phyloP scores from a whole-genome alignment of 2,888 invertebrate species.

The Lepidonotus clava region DNA sequence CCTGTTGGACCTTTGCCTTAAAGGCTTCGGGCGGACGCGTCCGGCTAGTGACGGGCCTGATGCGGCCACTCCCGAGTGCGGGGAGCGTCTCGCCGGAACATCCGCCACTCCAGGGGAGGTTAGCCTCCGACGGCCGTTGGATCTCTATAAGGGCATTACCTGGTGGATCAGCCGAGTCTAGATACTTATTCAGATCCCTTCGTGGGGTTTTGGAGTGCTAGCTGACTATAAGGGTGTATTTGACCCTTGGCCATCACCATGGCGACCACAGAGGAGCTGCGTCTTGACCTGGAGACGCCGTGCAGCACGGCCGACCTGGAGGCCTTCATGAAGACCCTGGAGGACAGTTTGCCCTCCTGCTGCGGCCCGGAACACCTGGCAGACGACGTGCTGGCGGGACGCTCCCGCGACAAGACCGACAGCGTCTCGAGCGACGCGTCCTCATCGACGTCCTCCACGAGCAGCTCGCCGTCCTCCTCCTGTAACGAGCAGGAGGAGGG shows the following conservation, averaged over 20 bases:
- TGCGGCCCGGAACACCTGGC: not conserved
- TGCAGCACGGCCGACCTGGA: constrained; percentile 6
- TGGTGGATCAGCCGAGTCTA: no score
- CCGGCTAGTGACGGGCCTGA: not conserved
- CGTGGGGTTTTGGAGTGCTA: no score
- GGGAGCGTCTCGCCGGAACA: not conserved
- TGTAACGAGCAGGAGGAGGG: not conserved
- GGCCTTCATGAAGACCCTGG: constrained; percentile 49
- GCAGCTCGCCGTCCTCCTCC: constrained; percentile 14
- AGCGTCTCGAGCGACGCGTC: constrained; percentile 35
- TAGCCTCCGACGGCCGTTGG: no score
- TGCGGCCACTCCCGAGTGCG: not conserved
- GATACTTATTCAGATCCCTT: no score
- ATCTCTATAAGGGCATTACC: no score
- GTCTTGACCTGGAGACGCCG: not conserved
- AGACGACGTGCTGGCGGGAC: not conserved
- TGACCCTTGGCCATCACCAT: not conserved
- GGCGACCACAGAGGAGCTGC: not conserved
- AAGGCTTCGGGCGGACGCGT: not conserved
- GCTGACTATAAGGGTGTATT: no score
- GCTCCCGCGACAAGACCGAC: constrained; percentile 34
- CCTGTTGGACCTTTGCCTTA: not conserved
- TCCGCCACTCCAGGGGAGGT: not conserved
- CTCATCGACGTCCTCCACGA: not conserved
- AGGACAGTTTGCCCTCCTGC: not conserved